Evolutionary conservation across 2,888 invertebrate genomes (phyloP), one percentile per base, ranked within the genome.

Genomic region (Melanostoma scalare): DNA sequence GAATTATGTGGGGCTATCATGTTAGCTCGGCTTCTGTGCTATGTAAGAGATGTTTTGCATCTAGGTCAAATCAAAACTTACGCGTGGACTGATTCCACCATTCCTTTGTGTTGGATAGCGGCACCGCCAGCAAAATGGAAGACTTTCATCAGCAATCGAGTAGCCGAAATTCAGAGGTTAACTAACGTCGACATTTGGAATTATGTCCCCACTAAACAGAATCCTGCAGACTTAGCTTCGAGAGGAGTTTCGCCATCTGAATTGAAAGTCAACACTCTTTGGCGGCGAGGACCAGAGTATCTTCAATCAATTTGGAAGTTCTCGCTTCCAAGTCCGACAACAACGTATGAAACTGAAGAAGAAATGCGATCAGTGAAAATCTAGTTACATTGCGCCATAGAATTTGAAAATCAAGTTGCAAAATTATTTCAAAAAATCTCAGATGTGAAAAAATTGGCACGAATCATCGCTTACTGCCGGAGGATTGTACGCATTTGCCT

Each of bases 1-100:
- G 77, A 82, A 31, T 33, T 82, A 2, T 61, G 63, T 9, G 50
- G 65, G 3, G 77, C 72, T n/a, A 69, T 76, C 10, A 40, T 58
- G 33, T 8, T 63, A 4, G 38, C 67, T 30, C 36, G 48, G 2
- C 46, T 77, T 9, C 20, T 68, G 8, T 52, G 20, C 20, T 20
- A 20, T 20, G 20, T 20, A 20, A 20, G 20, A 20, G 20, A 20
- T 20, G 20, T 20, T 20, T 20, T 20, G 1, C 20, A 20, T 0
- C 20, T 20, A 20, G 20, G 20, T 1, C 20, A 20, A 20, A 20
- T 20, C 20, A 20, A 20, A 20, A 20, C 20, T 20, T 20, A 20
- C 20, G 20, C 20, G 20, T 20, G 20, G 20, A 20, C 20, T 20
- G 20, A 20, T 20, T 20, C 20, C 20, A 20, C 20, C 20, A 20